These are phyloP conservation scores for Chrysolina oricalcia DNA, from an alignment of 2,888 invertebrate species.

Conservation along the genomic window DNA sequence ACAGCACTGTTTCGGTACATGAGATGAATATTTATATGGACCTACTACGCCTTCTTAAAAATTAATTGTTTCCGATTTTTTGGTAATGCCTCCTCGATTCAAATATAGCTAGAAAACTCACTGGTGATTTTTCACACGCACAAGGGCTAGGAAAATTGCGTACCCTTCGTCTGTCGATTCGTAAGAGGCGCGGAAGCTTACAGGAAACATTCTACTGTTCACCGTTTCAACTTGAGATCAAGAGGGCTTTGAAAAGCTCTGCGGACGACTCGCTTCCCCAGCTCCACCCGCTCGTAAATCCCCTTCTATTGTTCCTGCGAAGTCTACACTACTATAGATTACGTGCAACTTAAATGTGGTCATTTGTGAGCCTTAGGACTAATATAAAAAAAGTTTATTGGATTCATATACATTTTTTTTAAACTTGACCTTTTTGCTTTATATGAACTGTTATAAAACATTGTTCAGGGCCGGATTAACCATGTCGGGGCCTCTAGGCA, in stretches of 20 bases:
- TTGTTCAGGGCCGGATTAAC: too few species aligned
- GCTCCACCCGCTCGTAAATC: slow-evolving; percentile 46
- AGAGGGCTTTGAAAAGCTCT: slow-evolving; percentile 53
- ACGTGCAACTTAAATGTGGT: slow-evolving; percentile 25
- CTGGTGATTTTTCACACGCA: background rate
- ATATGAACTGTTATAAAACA: too few species aligned
- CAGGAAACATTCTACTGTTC: slow-evolving; percentile 43
- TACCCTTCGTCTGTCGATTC: slow-evolving; percentile 30
- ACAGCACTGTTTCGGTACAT: too few species aligned
- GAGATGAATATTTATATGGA: too few species aligned
- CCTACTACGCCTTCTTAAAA: too few species aligned
- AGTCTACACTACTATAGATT: slow-evolving; percentile 20
- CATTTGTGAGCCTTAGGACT: background rate
- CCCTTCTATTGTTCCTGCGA: slow-evolving; percentile 41
- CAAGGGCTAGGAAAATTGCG: background rate
- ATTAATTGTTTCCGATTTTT: too few species aligned
- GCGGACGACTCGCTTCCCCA: slow-evolving; percentile 44
- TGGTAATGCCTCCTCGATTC: too few species aligned
- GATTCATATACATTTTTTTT: background rate
- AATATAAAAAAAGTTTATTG: background rate
- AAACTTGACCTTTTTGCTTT: too few species aligned
- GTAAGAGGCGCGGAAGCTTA: slow-evolving; percentile 43
- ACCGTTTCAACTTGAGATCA: slow-evolving; percentile 39
- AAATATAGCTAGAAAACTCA: too few species aligned
- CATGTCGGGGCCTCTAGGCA: too few species aligned